Conservation (phyloP, 2,113 vertebrate genomes). For the Phalacrocorax carbo region DNA sequence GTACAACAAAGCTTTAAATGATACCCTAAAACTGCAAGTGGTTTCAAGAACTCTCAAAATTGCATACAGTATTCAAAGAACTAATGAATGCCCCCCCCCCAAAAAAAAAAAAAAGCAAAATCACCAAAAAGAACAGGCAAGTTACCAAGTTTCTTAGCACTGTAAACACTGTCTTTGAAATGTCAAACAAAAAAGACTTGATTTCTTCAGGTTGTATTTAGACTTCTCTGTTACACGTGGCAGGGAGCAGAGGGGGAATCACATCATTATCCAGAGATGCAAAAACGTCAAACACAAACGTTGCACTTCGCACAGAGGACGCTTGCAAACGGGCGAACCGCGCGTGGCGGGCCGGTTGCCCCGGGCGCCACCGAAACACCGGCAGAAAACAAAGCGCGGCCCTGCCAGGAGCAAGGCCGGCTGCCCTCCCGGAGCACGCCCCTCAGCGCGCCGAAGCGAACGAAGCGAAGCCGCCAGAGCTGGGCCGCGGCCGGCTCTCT, state of each 20-base stretch:
- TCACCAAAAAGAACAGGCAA: neutral
- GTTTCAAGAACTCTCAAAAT: neutral
- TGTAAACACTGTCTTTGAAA: neutral
- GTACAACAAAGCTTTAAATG: neutral
- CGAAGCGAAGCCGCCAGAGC: no score
- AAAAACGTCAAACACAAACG: accelerated
- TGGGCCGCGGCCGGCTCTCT: no score
- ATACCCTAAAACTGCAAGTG: neutral
- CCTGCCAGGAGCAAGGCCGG: no score
- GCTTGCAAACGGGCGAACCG: accelerated
- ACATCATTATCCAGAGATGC: accelerated
- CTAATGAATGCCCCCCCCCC: neutral
- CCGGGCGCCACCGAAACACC: neutral
- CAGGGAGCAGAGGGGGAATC: accelerated
- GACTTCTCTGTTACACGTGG: accelerated
- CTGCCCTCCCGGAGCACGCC: no score
- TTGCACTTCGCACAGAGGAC: accelerated
- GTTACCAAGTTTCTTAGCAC: neutral
- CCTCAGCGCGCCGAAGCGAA: no score
- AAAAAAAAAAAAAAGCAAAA: neutral
- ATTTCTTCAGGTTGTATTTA: neutral
- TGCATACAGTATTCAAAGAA: accelerated
- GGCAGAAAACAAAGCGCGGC: no score
- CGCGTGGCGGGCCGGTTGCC: neutral
- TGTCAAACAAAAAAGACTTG: accelerated